Base-by-base conservation (phyloP, 2,888 invertebrate species). In the Tinea semifulvella region DNA sequence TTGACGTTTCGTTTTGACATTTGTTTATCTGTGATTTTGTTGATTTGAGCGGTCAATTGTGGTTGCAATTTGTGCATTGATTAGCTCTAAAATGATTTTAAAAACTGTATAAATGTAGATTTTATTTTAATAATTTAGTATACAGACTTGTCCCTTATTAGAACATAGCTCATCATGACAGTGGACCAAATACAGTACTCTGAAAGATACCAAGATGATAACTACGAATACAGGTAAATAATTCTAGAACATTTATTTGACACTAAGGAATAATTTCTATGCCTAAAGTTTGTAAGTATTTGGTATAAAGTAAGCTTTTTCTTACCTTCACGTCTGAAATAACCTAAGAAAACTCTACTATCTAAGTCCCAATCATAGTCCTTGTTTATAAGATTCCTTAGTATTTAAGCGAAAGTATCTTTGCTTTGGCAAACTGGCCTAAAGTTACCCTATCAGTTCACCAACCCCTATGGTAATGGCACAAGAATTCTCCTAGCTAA, bases 111-210 rank as follows among this genome's bases (percentile, higher is more conserved):
- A 13, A 31, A 31, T 31, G 31, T 13, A n/a, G 11, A n/a, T 31
- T 31, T 31, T 14, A 14, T 31, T 4, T 14, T 13, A 31, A 31
- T n/a, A 14, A 31, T 4, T n/a, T 31, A 31, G 31, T 13, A 14
- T 31, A 2, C 2, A 31, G 13, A 7, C 11, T 31, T 31, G 31
- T 31, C 13, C 31, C 31, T 31, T 31, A 31, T 31, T 31, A 31
- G 31, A 31, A 13, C 11, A 31, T 31, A 31, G 13, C 2, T 35
- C 16, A 36, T 17, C 8, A 88, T 90, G 90, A 88, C 91, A 2
- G 84, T 85, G 27, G 91, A 92, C 61, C 88, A 91, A 65, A 95
- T 96, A 58, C 94, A 93, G 59, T 96, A 96, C 69, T 96, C 95
- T 0, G 95, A 95, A 62, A 92, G 94, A 65, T 96, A 96, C 60